Evolutionary conservation across 1,140 invertebrate species (phyloP).

Genomic region (Orchesella cincta): DNA sequence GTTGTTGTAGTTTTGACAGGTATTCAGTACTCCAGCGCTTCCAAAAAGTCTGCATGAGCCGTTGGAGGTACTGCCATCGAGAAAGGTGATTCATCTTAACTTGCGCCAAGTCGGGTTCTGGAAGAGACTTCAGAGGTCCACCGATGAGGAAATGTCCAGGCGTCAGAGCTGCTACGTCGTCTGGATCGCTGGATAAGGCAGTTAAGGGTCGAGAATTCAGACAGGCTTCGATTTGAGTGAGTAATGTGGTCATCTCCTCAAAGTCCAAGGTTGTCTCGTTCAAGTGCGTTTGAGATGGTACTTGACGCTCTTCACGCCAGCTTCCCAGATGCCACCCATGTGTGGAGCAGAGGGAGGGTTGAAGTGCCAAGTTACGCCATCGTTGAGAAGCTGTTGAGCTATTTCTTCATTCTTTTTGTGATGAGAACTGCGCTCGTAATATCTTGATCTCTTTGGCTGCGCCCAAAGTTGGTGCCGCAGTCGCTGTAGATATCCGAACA

Average conservation of each 20-base stretch:
- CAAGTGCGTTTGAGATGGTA: constrained; percentile 47
- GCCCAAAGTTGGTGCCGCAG: constrained; percentile 55
- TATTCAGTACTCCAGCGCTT: constrained; percentile 35
- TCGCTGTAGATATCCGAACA: constrained; percentile 50
- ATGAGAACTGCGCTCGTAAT: neutral
- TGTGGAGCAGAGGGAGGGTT: constrained; percentile 53
- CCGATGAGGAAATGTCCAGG: constrained; percentile 46
- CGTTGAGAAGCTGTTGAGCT: neutral
- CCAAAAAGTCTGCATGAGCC: constrained; percentile 23
- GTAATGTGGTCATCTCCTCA: constrained; percentile 51
- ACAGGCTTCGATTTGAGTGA: constrained; percentile 51
- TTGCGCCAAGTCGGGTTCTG: neutral
- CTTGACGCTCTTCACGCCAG: constrained; percentile 54
- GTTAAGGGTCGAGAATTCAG: constrained; percentile 52
- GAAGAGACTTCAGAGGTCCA: neutral
- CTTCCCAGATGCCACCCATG: constrained; percentile 55
- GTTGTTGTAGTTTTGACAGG: constrained; percentile 10
- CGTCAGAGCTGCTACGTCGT: constrained; percentile 51
- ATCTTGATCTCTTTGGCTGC: constrained; percentile 49
- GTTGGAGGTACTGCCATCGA: constrained; percentile 22
- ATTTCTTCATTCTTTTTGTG: neutral
- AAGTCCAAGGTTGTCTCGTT: constrained; percentile 41
- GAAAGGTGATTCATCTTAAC: constrained; percentile 2
- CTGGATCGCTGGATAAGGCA: constrained; percentile 49
- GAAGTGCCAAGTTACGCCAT: constrained; percentile 51